phyloP scores from a whole-genome alignment of 2,113 vertebrate species.

The Cynocephalus volans region DNA sequence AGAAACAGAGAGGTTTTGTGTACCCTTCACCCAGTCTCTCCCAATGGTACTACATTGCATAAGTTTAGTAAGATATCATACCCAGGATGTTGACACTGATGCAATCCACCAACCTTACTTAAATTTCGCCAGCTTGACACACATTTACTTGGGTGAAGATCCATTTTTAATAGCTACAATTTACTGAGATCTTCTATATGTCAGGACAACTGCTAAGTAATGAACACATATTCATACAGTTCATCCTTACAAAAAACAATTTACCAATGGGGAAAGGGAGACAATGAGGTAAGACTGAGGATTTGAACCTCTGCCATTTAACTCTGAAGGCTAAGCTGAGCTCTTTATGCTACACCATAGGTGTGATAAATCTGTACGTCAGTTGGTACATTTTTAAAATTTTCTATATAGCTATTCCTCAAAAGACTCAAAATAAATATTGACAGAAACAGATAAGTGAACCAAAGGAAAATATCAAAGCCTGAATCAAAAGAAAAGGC shows the following conservation, averaged over 20 bases:
- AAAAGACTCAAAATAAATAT: constrained; percentile 18
- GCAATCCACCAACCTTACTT: not conserved
- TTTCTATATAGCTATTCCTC: not conserved
- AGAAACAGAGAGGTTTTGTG: not conserved
- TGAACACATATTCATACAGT: not conserved
- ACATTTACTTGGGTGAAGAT: not conserved
- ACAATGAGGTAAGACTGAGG: not conserved
- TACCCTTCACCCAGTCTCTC: not conserved
- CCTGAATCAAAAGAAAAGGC: not conserved
- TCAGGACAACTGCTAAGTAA: not conserved
- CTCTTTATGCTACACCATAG: not conserved
- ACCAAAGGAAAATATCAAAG: not conserved
- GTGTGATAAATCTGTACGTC: not conserved
- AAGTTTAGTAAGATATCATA: not conserved
- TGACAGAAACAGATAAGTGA: not conserved
- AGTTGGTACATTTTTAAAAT: not conserved
- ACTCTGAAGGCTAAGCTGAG: not conserved
- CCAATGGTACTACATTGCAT: not conserved
- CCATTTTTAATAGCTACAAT: not conserved
- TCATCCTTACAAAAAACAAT: not conserved
- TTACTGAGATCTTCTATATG: not conserved
- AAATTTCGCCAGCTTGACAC: not conserved
- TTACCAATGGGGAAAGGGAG: not conserved
- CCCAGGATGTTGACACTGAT: not conserved
- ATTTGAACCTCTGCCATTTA: not conserved